phyloP scores from a whole-genome alignment of 2,797 vertebrate genomes.

The Moxostoma hubbsi region DNA sequence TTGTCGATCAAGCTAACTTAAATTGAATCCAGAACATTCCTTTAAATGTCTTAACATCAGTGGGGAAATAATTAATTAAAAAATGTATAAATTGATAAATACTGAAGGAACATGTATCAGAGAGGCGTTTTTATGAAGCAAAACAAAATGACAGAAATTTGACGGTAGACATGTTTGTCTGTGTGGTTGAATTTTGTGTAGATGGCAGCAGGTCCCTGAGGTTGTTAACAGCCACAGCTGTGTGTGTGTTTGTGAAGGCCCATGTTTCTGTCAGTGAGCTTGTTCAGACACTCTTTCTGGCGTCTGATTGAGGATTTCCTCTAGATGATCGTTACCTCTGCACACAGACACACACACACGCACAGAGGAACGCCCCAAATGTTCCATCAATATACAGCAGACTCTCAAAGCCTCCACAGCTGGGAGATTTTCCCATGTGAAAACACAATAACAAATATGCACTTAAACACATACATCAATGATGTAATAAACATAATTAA shows the following conservation, averaged over 20 bases:
- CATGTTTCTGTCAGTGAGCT: conserved; percentile 84
- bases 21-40: too few relatives aligned
- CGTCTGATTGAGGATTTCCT: conserved; percentile 87
- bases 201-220: conserved; percentile 70
- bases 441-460: conserved; percentile 39
- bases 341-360: conserved; percentile 50
- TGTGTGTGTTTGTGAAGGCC: conserved; percentile 58
- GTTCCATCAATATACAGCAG: conserved; percentile 43
- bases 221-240: conserved; percentile 81
- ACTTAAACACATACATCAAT: conserved; percentile 18
- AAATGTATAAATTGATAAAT: background rate
- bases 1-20: too few relatives aligned
- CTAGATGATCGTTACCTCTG: conserved; percentile 75
- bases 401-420: conserved; percentile 45
- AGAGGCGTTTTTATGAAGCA: too few relatives aligned
- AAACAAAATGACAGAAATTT: background rate
- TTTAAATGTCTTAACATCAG: too few relatives aligned
- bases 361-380: conserved; percentile 49
- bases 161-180: conserved; percentile 45
- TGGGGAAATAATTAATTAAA: too few relatives aligned
- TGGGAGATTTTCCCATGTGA: conserved; percentile 55
- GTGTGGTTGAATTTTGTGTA: conserved; percentile 62
- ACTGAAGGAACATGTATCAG: background rate
- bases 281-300: conserved; percentile 78
- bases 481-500: background rate